These are phyloP conservation scores for Agrilus planipennis DNA, from an alignment of 1,140 invertebrate genomes.

Conservation along the genomic window DNA sequence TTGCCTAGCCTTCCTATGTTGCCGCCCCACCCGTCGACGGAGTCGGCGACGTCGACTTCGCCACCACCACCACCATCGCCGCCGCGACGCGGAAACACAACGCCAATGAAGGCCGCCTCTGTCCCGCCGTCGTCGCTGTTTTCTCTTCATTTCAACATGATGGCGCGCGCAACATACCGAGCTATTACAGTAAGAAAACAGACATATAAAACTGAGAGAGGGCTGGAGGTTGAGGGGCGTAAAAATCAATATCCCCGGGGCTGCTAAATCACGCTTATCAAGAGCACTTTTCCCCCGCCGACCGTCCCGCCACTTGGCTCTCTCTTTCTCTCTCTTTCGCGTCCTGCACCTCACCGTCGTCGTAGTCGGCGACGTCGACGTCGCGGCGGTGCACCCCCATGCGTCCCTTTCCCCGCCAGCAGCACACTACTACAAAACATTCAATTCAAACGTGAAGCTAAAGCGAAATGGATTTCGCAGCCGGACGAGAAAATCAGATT, in stretches of 20 bases:
- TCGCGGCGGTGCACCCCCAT: slow-evolving; percentile 10
- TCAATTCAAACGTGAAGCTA: slow-evolving; percentile 35
- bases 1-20: slow-evolving; percentile 24
- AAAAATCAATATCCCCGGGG: slow-evolving; percentile 60
- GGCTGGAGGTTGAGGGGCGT: slow-evolving; percentile 36
- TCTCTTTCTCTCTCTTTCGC: no score
- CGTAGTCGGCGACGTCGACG: no score
- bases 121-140: slow-evolving; percentile 21
- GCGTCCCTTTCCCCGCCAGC: slow-evolving; percentile 29
- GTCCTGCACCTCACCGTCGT: slow-evolving; percentile 28
- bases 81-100: slow-evolving; percentile 30
- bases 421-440: slow-evolving; percentile 37
- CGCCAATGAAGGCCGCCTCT: slow-evolving; percentile 35
- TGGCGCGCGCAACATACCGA: slow-evolving; percentile 29
- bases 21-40: slow-evolving; percentile 1
- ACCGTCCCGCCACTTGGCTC: no score
- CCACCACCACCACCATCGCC: slow-evolving; percentile 8
- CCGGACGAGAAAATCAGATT: slow-evolving; percentile 42
- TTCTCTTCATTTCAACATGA: slow-evolving; percentile 27
- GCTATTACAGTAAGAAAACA: slow-evolving; percentile 39
- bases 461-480: slow-evolving; percentile 38
- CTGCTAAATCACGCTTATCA: slow-evolving; percentile 62
- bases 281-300: slow-evolving; percentile 49
- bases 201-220: slow-evolving; percentile 38
- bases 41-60: slow-evolving; percentile 6